These are phyloP conservation scores for Venusia cambrica DNA, from an alignment of 2,888 invertebrate genomes.

Conservation along the genomic window DNA sequence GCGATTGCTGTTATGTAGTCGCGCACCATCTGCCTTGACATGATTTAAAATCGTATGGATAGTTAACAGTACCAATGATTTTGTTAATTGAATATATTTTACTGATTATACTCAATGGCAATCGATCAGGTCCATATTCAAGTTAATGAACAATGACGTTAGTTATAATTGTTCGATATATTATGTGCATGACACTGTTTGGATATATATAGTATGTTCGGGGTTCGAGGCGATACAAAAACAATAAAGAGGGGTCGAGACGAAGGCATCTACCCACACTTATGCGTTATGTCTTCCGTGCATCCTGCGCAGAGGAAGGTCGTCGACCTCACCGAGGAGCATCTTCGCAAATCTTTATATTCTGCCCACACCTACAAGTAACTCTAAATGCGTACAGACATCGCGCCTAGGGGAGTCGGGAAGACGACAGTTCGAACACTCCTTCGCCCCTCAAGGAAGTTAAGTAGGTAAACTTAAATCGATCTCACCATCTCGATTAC, in stretches of 20 bases:
- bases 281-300: conserved; percentile 56
- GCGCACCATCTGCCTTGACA: conserved; percentile 26
- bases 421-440: conserved; percentile 28
- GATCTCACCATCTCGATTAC: conserved; percentile 1
- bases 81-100: conserved; percentile 10
- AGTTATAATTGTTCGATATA: too few species aligned
- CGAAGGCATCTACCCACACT: conserved; percentile 47
- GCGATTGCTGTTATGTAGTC: conserved; percentile 22
- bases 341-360: conserved; percentile 70
- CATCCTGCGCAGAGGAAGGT: conserved; percentile 59
- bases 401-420: conserved; percentile 34
- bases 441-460: conserved; percentile 13
- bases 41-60: conserved; percentile 25
- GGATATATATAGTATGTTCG: conserved; percentile 37
- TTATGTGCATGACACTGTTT: too few species aligned
- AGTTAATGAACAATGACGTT: conserved; percentile 29
- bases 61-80: conserved; percentile 17
- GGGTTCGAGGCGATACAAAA: conserved; percentile 41
- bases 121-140: conserved; percentile 20
- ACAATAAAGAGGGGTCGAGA: conserved; percentile 49
- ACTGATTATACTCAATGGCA: conserved; percentile 2
- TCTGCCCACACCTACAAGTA: conserved; percentile 40
- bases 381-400: conserved; percentile 41
- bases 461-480: conserved; percentile 1
- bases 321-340: conserved; percentile 60